Conservation (phyloP, 1,140 invertebrate species). For the Hestina assimilis region DNA sequence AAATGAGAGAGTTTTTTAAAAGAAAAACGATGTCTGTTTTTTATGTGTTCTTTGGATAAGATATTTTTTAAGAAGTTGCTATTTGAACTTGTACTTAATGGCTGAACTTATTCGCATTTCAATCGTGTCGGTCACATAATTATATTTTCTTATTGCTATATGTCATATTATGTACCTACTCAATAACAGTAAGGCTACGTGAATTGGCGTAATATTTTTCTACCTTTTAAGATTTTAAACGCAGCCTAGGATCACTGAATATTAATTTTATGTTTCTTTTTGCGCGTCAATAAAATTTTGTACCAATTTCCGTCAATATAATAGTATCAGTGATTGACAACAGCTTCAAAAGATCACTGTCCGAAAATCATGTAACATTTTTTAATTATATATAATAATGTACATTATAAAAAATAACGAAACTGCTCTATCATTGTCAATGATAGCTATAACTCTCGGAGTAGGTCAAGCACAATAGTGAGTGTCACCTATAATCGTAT, state of each 20-base stretch:
- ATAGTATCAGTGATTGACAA: too few species aligned
- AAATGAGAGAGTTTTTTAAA: slow-evolving; percentile 78
- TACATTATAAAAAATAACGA: slow-evolving; percentile 5
- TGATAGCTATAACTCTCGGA: slow-evolving; percentile 59
- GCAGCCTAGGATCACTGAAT: too few species aligned
- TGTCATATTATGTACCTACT: too few species aligned
- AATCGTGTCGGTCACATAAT: neutral
- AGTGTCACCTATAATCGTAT: slow-evolving; percentile 77
- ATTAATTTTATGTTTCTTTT: too few species aligned
- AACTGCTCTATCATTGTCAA: slow-evolving; percentile 9
- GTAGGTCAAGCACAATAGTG: slow-evolving; percentile 75
- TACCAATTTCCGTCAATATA: too few species aligned
- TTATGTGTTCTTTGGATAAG: slow-evolving; percentile 76
- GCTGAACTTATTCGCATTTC: slow-evolving; percentile 20
- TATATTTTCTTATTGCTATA: neutral
- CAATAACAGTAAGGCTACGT: too few species aligned
- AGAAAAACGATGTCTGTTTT: slow-evolving; percentile 78
- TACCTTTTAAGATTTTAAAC: too few species aligned
- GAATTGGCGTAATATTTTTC: too few species aligned
- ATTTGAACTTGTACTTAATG: slow-evolving; percentile 52
- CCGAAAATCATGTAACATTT: neutral
- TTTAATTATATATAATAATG: neutral
- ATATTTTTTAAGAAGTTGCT: slow-evolving; percentile 63
- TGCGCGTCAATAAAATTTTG: too few species aligned
- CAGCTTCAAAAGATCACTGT: too few species aligned